Evolutionary conservation across 2,797 vertebrate species (phyloP).

Genomic region (Takifugu rubripes): DNA sequence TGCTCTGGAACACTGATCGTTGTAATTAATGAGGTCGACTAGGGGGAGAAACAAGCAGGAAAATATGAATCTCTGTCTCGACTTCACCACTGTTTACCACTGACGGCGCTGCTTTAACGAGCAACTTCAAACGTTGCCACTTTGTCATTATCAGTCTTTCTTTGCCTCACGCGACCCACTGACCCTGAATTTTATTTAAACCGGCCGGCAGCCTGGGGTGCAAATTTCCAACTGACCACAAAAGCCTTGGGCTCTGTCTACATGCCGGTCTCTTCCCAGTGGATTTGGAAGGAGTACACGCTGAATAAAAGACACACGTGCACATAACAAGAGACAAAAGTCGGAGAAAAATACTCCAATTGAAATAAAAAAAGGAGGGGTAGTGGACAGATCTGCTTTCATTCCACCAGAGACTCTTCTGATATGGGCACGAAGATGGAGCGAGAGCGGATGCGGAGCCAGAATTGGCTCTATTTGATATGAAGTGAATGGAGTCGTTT

Average conservation of each 20-base stretch:
- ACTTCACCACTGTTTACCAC: too few relatives aligned
- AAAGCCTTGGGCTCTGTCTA: slow-evolving; percentile 35
- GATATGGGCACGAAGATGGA: slow-evolving; percentile 27
- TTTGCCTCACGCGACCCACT: slow-evolving; percentile 12
- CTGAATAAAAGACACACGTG: slow-evolving; percentile 15
- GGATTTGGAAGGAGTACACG: slow-evolving; percentile 33
- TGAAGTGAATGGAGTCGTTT: slow-evolving; percentile 41
- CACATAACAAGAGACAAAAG: slow-evolving; percentile 42
- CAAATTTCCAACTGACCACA: slow-evolving; percentile 15
- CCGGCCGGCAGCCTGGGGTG: slow-evolving; percentile 20
- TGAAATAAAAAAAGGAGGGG: slow-evolving; percentile 19
- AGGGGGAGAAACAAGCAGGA: too few relatives aligned
- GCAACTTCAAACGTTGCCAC: too few relatives aligned
- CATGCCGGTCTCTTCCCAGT: slow-evolving; percentile 38
- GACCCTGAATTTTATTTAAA: slow-evolving; percentile 26
- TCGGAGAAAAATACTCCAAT: slow-evolving; percentile 26
- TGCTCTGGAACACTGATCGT: too few relatives aligned
- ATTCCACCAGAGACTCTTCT: slow-evolving; percentile 40
- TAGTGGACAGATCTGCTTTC: slow-evolving; percentile 48
- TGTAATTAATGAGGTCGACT: too few relatives aligned
- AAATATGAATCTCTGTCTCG: too few relatives aligned
- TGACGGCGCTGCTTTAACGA: too few relatives aligned
- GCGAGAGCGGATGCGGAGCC: slow-evolving; percentile 25
- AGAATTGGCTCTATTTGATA: slow-evolving; percentile 37
- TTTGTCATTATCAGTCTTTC: background rate